Base-by-base conservation (phyloP, 2,888 invertebrate species). In the Tricholauxania praeusta region DNA sequence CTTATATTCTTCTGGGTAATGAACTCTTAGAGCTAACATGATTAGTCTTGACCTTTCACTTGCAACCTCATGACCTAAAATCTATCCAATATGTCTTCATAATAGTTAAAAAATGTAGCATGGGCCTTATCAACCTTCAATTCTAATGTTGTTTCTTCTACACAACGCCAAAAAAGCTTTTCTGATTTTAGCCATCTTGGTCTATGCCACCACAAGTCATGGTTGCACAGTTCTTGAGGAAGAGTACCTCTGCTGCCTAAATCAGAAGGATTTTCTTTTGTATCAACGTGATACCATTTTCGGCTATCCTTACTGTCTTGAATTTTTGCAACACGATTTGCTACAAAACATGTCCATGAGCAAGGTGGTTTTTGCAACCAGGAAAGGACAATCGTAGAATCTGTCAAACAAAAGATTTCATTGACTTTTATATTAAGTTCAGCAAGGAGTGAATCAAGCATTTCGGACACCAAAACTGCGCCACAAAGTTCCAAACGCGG, bases 401-500 rank as follows among this genome's bases (percentile, higher is more conserved):
- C 60, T 4, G 60, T 59, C 72, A 65, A 72, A n/a, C 65, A 51
- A 22, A 22, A 39, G 14, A 39, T 17, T n/a, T n/a, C n/a, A 15
- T 17, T 48, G n/a, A 59, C 14, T 14, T 28, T 12, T 4, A 53
- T 39, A 12, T 32, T 62, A 22, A 71, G 32, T 15, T 63, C 47
- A 15, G 39, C 12, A 17, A 63, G n/a, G n/a, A 53, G 19, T 6
- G 62, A 22, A 22, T 22, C 66, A 15, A 22, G 32, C 3, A 72
- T 52, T 17, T 72, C 62, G 19, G 72, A 49, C 2, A 67, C 15
- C 1, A 72, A 32, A 53, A 72, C 52, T 10, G 67, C 62, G 3
- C 71, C 71, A 14, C 71, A 74, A 2, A 71, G 67, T n/a, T 66
- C 67, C 5, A 74, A 49, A 17, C 74, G 53, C 7, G 67, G 57